Base-by-base conservation (phyloP, 2,888 invertebrate species). In the Resseliella maxima region DNA sequence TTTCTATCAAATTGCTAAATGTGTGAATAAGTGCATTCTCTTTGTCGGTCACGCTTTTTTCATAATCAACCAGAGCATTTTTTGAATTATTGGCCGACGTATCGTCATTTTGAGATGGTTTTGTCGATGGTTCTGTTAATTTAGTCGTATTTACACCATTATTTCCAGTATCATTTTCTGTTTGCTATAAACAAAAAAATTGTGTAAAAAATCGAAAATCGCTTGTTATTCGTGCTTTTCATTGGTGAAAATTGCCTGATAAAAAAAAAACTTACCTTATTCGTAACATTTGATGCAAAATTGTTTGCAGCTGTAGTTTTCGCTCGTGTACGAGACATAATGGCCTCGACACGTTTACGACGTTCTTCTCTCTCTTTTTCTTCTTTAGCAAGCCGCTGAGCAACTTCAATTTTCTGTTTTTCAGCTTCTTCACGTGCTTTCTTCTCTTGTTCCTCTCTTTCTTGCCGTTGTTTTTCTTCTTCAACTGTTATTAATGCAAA, bases 271-370 rank as follows among this genome's bases (percentile, higher is more conserved):
- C 15, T 38, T 21, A 91, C 91, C 89, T 91, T 91, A 85, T 89
- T 88, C 87, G 91, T 90, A 85, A 91, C 91, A 87, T 89, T 89
- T 83, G 89, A 89, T 86, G 89, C 89, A 3, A 50, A 21, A 85
- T 87, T 87, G 87, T 89, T 89, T 86, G 88, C 87, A 21, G 85
- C 31, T 18, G 85, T 85, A 21, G 88, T 89, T 88, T 90, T 90
- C 8, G 87, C 85, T 87, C 97, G 93, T n/a, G 97, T 98, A 89
- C 98, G 92, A 86, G 95, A 94, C 98, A 98, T 98, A 89, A 98
- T 98, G 86, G 96, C 97, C 91, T 97, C 97, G 36, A 98, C 97
- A 87, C 97, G 93, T 91, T 97, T 97, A 89, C 97, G 95, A 89
- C 98, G 92, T 87, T 95, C 96, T 89, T 96, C 94, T 87, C 98